Evolutionary conservation across 2,797 vertebrate genomes (phyloP).

Genomic region (Leptodactylus fallax): DNA sequence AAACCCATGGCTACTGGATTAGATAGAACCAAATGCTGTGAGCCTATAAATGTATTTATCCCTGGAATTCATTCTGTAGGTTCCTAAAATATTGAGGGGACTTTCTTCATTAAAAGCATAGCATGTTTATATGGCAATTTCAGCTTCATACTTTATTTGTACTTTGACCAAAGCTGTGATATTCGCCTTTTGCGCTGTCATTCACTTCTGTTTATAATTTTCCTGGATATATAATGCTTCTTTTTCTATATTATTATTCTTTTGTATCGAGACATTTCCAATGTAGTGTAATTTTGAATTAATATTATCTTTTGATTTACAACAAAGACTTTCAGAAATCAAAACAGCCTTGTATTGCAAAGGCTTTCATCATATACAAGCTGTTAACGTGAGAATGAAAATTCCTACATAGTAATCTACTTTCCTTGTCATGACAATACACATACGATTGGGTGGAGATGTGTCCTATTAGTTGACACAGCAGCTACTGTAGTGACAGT

Average conservation of each 20-base stretch:
- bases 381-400: conserved; percentile 36
- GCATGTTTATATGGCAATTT: not conserved
- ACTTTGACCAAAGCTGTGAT: not conserved
- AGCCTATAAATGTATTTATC: not conserved
- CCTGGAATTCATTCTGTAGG: not conserved
- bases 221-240: too few relatives aligned
- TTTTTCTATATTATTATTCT: not conserved
- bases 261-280: not conserved
- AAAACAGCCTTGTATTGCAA: conserved; percentile 13
- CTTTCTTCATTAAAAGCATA: not conserved
- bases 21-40: not conserved
- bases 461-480: conserved; percentile 18
- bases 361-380: conserved; percentile 17
- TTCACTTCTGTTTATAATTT: not conserved
- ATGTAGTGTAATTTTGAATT: not conserved
- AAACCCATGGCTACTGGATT: not conserved
- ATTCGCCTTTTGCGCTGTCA: too few relatives aligned
- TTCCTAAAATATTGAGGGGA: not conserved
- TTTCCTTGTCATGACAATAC: conserved; percentile 25
- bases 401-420: conserved; percentile 17
- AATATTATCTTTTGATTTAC: conserved; percentile 23
- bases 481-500: not conserved
- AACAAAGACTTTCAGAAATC: not conserved
- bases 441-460: conserved; percentile 7
- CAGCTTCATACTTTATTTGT: not conserved